Evolutionary conservation across 2,797 vertebrate species (phyloP), one percentile per base, ranked within the genome.

Genomic region (Alosa sapidissima): DNA sequence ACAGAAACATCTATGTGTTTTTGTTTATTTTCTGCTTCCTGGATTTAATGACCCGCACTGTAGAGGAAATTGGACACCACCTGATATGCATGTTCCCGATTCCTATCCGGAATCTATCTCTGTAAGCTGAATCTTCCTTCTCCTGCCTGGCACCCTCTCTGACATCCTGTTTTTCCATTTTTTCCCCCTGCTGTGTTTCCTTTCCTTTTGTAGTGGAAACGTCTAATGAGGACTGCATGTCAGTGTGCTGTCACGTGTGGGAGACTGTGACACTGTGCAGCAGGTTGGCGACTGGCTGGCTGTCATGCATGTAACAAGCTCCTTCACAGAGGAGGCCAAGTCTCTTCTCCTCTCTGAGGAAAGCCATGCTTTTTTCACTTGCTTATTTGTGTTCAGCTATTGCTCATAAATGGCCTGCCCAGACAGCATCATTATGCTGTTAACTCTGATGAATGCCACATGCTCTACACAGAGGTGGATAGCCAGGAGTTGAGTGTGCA

Each of bases 371-470:
- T 33, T 33, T 28, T 28, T 28, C 55, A 1, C 55, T 58, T 19
- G 68, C 75, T 85, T 85, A 41, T 82, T 85, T 68, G 28, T 51
- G 48, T 54, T 82, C 7, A 5, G 24, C 48, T 19, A 45, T 45
- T 13, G 47, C 48, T 65, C 28, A 55, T n/a, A 41, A 75, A 68
- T 81, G 51, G 81, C 3, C 45, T 33, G n/a, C 49, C 5, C 47
- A 45, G 21, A 47, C 24, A 85, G 58, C 62, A 82, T 41, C 82
- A 68, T 83, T 49, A 68, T n/a, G 45, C n/a, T 13, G 62, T 82
- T 45, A 60, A 78, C 47, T 55, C 81, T 85, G 55, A 85, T 85
- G 85, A 54, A 41, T 83, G 72, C 85, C 85, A 83, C 45, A 75
- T 82, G 62, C 72, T 58, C 33, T 52, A 54, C 14, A 19, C 47